Evolutionary conservation across 2,888 invertebrate genomes (phyloP).

Genomic region (Liopterus haemorrhoidalis): DNA sequence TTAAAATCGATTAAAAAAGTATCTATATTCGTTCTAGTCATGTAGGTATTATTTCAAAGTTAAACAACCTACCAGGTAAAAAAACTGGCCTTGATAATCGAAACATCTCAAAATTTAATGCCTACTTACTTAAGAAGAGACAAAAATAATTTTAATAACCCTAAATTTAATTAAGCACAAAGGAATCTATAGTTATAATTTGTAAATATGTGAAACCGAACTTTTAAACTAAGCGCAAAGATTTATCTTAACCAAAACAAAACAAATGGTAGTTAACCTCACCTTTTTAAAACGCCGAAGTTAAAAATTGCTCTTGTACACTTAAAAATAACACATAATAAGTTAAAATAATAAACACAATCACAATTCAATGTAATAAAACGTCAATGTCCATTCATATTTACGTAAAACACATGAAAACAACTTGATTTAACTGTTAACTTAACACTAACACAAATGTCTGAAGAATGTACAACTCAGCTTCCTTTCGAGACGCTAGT

Average conservation of each 20-base stretch:
- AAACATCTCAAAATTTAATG: background rate
- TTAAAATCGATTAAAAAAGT: too few species aligned
- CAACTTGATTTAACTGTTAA: too few species aligned
- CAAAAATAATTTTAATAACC: background rate
- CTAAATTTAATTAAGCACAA: background rate
- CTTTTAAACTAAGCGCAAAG: background rate
- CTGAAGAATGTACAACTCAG: too few species aligned
- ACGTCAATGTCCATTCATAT: too few species aligned
- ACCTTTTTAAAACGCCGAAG: conserved; percentile 19
- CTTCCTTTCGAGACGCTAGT: too few species aligned
- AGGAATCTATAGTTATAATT: background rate
- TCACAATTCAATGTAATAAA: too few species aligned
- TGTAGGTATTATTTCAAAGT: conserved; percentile 28
- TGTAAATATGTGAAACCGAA: background rate
- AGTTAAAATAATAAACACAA: too few species aligned
- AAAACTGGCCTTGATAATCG: conserved; percentile 26
- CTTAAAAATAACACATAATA: too few species aligned
- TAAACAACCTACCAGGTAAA: conserved; percentile 31
- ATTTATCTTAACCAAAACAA: conserved; percentile 14
- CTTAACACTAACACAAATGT: too few species aligned
- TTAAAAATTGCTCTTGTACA: too few species aligned
- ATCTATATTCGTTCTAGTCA: conserved; percentile 29
- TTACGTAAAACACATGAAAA: too few species aligned
- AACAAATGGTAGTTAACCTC: conserved; percentile 15
- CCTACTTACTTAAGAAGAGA: background rate